Percentiles rank a stretch among this genome's conserved stretches.
phyloP scores from a whole-genome alignment of 2,113 vertebrate genomes.

The Ceyx margarethae region DNA sequence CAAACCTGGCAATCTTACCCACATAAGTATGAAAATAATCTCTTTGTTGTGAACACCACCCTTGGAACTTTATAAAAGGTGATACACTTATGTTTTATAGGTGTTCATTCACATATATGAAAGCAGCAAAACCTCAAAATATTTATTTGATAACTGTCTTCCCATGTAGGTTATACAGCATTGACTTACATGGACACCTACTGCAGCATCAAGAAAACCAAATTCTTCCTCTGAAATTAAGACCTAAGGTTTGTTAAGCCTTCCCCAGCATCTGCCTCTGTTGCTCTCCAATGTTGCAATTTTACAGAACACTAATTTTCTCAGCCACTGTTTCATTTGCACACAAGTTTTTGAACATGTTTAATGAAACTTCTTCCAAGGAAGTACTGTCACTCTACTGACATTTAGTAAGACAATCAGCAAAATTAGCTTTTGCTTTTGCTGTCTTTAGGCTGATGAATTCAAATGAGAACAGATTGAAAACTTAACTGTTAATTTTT shows the following conservation, averaged over 20 bases:
- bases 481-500: background rate
- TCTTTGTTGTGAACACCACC: background rate
- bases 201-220: background rate
- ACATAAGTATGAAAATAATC: background rate
- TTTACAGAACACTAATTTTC: background rate
- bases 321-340: background rate
- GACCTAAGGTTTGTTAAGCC: background rate
- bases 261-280: background rate
- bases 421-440: background rate
- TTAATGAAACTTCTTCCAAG: background rate
- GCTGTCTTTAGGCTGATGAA: background rate
- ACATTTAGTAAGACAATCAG: background rate
- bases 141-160: background rate
- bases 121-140: background rate
- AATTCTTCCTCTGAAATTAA: background rate
- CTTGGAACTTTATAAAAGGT: background rate
- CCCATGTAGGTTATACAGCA: background rate
- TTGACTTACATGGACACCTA: background rate
- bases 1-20: background rate
- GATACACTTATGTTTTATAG: background rate
- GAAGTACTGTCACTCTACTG: background rate
- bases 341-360: fast-evolving
- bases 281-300: background rate
- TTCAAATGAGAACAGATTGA: background rate
- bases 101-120: background rate